Base-by-base conservation (phyloP, 2,113 vertebrate species). In the Calidris pygmaea region DNA sequence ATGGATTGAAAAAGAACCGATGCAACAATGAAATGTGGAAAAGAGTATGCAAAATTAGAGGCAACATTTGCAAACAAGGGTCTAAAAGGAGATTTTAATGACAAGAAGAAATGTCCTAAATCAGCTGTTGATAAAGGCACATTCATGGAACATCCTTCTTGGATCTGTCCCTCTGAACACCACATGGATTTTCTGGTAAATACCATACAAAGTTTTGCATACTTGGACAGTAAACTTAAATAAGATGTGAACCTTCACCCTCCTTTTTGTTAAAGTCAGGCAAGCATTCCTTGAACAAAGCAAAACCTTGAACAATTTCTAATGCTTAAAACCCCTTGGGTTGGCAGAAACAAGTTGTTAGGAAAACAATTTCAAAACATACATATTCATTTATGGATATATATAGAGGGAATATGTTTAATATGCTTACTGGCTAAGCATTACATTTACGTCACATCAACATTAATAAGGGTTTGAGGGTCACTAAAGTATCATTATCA, bases 381-480 rank as follows among this genome's bases (percentile, higher is more conserved):
- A 59, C 89, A 95, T 96, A 94, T 95, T 95, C 65, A 96, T 96
- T 87, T 91, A 94, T 72, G 87, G 29, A 68, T 68, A 95, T 72
- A 95, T 93, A 56, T 29, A 80, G 8, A 65, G 8, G 60, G 76
- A 89, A 81, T 85, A 71, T n/a, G n/a, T 90, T 78, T 48, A 48
- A 48, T 48, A 48, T 23, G 22, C 48, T 48, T 60, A 87, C 73
- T 68, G 73, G 70, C 35, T 91, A 92, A 89, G 52, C 89, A 81
- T 60, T 95, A 30, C 2, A 4, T 85, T 95, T 94, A 72, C 3
- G 29, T 92, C 56, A 76, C 52, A 52, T 73, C 77, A 75, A 79
- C 80, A 56, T 89, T 96, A 95, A 81, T 12, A 14, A 92, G 60
- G 39, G 18, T 76, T 94, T 94, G 84, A 79, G 77, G 84, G 77